These are phyloP conservation scores for Parnassius orleans DNA, from an alignment of 2,888 invertebrate species.

Conservation along the genomic window DNA sequence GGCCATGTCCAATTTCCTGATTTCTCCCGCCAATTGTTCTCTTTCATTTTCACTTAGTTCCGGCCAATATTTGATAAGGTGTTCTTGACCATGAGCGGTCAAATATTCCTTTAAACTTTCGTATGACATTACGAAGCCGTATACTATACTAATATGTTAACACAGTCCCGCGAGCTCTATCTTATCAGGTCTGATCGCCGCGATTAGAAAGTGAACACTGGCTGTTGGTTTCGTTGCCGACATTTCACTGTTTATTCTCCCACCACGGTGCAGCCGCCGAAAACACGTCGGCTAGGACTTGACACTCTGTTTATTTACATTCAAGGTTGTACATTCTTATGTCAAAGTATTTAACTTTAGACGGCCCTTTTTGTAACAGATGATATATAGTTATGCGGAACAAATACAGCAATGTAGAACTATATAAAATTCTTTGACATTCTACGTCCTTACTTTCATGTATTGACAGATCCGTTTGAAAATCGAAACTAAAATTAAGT, in stretches of 20 bases:
- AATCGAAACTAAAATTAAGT: too few relatives aligned
- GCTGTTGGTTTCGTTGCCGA: conserved; percentile 42
- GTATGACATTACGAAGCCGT: conserved; percentile 67
- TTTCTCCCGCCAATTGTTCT: conserved; percentile 81
- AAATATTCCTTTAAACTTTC: conserved; percentile 77
- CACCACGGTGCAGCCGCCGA: conserved; percentile 50
- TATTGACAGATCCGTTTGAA: conserved; percentile 13
- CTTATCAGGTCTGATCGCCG: conserved; percentile 48
- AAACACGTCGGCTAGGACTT: conserved; percentile 60
- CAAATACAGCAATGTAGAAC: conserved; percentile 20
- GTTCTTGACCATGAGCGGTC: conserved; percentile 86
- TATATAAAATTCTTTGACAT: conserved; percentile 9
- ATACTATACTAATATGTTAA: conserved; percentile 22
- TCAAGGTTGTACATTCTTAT: conserved; percentile 28
- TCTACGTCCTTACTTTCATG: conserved; percentile 2
- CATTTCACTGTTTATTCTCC: conserved; percentile 65
- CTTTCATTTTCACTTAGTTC: conserved; percentile 84
- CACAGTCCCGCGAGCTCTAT: conserved; percentile 28
- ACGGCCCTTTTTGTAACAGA: neutral
- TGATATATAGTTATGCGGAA: neutral
- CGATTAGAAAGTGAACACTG: conserved; percentile 77
- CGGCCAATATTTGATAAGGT: conserved; percentile 91
- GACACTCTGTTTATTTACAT: conserved; percentile 48
- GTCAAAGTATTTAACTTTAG: conserved; percentile 12
- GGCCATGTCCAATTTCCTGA: conserved; percentile 85